Evolutionary conservation across 2,113 vertebrate species (phyloP), one percentile per base, ranked within the genome.

Genomic region (Oncorhynchus mykiss): DNA sequence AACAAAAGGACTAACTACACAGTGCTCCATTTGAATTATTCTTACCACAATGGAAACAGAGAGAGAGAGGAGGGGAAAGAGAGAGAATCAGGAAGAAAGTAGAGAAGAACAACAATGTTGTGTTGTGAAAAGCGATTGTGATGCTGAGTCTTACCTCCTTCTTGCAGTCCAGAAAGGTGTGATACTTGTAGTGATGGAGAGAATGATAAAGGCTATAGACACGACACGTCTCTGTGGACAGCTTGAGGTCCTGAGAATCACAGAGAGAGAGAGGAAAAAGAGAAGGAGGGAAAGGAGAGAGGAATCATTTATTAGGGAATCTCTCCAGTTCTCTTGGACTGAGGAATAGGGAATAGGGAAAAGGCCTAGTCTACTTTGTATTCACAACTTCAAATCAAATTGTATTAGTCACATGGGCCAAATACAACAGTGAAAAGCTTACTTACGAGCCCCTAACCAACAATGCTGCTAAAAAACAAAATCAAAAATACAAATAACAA

Each of bases 121-220:
- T 54, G 70, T 67, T 29, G 51, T 54, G 16, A 18, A 18, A 54
- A 67, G 24, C 22, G 5, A 25, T 18, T 16, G 29, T 31, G 13
- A 29, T 14, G 49, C 5, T 7, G 29, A 29, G 57, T 3, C 27
- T 92, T 87, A 97, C 96, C 95, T 97, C 95, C 90, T 96, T 95
- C 83, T 96, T 95, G 92, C 96, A 97, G 91, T 95, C 95, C 86
- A 97, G 91, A 86, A 97, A 97, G 77, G 95, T 97, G 91, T 97
- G 96, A 90, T 96, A 97, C 79, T 97, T 97, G 89, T 97, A 97
- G 91, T 97, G 96, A 88, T 97, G 96, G 77, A 97, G 93, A 22
- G 95, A 96, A 85, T 97, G 96, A 87, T 96, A 97, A 31, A 97
- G 94, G 48, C 95, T 95, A 90, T 96, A 97, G 87, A 96, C 93